A percentile compares a stretch with the other conserved stretches of the same genome.
These are phyloP conservation scores for Halichoerus grypus DNA, from an alignment of 2,113 vertebrate species.

Conservation along the genomic window DNA sequence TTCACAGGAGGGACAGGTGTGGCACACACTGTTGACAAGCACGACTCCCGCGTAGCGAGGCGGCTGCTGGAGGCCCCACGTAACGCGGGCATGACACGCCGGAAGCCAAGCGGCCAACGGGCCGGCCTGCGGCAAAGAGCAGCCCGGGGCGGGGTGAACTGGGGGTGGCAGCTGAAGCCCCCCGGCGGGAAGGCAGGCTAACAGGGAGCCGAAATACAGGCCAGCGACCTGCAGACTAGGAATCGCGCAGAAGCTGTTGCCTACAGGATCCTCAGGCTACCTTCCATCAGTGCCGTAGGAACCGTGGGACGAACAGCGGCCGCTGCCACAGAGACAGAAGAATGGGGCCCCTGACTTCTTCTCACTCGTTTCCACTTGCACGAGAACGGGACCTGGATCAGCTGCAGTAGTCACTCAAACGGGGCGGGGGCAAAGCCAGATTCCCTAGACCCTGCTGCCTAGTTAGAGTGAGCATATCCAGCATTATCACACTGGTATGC, in stretches of 20 bases:
- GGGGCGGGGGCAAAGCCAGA: neutral
- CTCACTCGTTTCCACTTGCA: neutral
- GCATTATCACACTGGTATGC: accelerated
- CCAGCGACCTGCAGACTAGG: neutral
- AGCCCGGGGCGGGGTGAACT: accelerated
- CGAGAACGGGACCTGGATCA: neutral
- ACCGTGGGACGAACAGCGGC: neutral
- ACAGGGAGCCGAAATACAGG: neutral
- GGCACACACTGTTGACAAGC: accelerated
- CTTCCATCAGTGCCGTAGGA: neutral
- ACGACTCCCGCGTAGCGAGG: accelerated
- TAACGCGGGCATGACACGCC: accelerated
- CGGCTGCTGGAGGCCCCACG: neutral
- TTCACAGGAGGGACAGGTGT: neutral
- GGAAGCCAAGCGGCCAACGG: accelerated
- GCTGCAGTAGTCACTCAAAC: neutral
- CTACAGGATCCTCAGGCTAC: neutral
- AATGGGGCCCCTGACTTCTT: neutral
- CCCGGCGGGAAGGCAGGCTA: neutral
- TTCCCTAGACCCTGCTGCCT: neutral
- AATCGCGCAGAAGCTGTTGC: neutral
- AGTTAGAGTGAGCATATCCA: neutral
- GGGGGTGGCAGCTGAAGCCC: neutral
- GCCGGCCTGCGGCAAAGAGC: neutral
- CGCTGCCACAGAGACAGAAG: neutral